phyloP scores from a whole-genome alignment of 2,113 vertebrate species.

The Noctilio leporinus region DNA sequence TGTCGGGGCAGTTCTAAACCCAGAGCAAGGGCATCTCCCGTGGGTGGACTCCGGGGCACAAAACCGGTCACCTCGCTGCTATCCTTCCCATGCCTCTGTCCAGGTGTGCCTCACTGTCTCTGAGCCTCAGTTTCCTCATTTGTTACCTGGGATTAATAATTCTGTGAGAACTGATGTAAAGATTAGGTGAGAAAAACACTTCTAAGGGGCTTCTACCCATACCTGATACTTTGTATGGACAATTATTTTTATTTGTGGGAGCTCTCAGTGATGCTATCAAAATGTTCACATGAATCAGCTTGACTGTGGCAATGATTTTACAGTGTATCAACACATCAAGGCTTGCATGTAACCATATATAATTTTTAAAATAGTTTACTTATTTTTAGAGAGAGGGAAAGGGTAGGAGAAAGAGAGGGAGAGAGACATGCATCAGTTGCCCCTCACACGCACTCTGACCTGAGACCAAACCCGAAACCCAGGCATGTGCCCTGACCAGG shows the following conservation, averaged over 20 bases:
- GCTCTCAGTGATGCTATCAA: neutral
- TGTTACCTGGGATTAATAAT: neutral
- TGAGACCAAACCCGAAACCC: too few species aligned
- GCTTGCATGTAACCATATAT: neutral
- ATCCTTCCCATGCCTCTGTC: neutral
- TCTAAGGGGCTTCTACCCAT: neutral
- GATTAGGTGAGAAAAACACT: neutral
- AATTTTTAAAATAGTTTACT: neutral
- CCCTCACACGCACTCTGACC: too few species aligned
- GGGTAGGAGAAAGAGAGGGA: too few species aligned
- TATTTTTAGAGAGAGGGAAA: too few species aligned
- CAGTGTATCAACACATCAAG: neutral
- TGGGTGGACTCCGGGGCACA: neutral
- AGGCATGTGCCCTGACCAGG: too few species aligned
- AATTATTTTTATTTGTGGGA: neutral
- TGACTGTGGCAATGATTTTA: neutral
- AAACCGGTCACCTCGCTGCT: neutral
- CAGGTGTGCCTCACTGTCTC: neutral
- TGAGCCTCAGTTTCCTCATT: neutral
- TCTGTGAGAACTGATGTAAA: neutral
- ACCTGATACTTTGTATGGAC: neutral
- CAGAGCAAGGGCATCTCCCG: neutral
- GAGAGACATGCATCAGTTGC: too few species aligned
- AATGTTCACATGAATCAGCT: neutral
- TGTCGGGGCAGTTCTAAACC: neutral